phyloP scores from a whole-genome alignment of 2,113 vertebrate species.

The Apistogramma diplotaenia region DNA sequence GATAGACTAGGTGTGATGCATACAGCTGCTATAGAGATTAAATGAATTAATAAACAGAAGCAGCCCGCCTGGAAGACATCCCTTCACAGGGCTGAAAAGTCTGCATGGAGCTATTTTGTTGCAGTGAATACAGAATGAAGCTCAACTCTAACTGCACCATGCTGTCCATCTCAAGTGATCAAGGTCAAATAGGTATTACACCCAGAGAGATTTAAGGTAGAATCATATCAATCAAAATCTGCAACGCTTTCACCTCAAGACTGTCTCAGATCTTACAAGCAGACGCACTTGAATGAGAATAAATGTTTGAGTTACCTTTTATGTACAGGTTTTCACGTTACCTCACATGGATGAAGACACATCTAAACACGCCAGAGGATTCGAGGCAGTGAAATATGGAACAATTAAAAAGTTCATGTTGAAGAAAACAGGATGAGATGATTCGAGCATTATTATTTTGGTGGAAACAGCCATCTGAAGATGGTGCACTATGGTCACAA shows the following conservation, averaged over 20 bases:
- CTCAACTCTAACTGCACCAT: neutral
- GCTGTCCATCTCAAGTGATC: neutral
- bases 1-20: neutral
- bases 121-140: neutral
- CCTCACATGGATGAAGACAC: neutral
- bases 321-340: neutral
- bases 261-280: neutral
- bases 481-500: no score
- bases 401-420: neutral
- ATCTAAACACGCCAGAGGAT: neutral
- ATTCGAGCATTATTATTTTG: neutral
- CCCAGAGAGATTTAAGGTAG: neutral
- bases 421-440: neutral
- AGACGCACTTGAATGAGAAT: neutral
- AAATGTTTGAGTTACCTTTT: neutral
- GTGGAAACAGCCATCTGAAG: neutral
- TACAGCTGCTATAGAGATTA: neutral
- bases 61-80: neutral
- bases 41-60: neutral
- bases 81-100: neutral
- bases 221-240: slow-evolving; percentile 17
- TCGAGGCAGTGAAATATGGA: neutral
- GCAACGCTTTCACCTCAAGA: neutral
- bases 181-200: slow-evolving; percentile 7
- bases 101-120: neutral